These are phyloP conservation scores for Lagopus leucura DNA, from an alignment of 2,113 vertebrate species.

Conservation along the genomic window DNA sequence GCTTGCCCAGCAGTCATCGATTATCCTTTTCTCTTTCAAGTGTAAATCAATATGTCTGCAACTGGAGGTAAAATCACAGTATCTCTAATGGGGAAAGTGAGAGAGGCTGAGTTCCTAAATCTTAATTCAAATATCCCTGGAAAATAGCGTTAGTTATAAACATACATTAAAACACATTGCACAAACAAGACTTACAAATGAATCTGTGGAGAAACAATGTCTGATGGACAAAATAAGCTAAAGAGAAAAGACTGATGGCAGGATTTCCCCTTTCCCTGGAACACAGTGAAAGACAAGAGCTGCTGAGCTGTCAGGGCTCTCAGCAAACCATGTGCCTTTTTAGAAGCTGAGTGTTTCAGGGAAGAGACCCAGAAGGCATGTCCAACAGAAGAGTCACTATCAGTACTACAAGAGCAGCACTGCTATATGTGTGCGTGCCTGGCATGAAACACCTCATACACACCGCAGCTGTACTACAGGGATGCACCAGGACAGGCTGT, in stretches of 20 bases:
- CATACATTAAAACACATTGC: background rate
- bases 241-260: background rate
- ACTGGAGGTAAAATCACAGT: slow-evolving; percentile 5
- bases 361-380: background rate
- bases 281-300: background rate
- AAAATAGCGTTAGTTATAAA: background rate
- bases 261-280: background rate
- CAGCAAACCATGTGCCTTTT: background rate
- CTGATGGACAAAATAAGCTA: background rate
- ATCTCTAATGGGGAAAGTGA: background rate
- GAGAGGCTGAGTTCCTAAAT: background rate
- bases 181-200: background rate
- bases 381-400: background rate
- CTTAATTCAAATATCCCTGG: background rate
- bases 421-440: accelerated
- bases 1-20: background rate
- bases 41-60: slow-evolving; percentile 31
- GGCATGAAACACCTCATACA: accelerated
- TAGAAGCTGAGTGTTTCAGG: accelerated
- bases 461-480: background rate
- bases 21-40: background rate
- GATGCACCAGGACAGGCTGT: background rate
- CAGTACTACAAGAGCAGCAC: background rate
- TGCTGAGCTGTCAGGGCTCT: background rate
- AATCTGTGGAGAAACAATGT: background rate